phyloP scores from a whole-genome alignment of 2,888 invertebrate genomes.

The Thecophora atra region DNA sequence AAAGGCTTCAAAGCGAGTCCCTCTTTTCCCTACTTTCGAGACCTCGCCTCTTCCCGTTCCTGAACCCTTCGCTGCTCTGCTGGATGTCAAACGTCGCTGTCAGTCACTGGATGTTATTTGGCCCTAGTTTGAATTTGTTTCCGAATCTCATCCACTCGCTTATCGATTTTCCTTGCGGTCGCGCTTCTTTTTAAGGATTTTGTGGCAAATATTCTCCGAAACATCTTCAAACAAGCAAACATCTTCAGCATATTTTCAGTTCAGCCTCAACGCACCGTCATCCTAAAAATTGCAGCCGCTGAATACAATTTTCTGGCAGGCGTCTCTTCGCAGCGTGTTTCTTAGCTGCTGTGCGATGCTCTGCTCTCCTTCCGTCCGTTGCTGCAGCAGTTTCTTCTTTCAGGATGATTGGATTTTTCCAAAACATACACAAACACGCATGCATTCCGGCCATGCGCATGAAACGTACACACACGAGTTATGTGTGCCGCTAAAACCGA shows the following conservation, averaged over 20 bases:
- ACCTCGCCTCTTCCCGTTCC: too few relatives aligned
- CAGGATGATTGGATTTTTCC: constrained; percentile 20
- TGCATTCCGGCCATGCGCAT: too few relatives aligned
- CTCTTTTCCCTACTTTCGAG: too few relatives aligned
- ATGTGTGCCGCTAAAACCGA: too few relatives aligned
- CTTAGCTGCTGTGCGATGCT: constrained; percentile 6
- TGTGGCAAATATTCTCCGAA: constrained; percentile 3
- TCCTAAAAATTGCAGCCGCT: constrained; percentile 32
- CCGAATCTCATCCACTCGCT: too few relatives aligned
- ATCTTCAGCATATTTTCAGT: constrained; percentile 21
- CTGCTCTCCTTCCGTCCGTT: neutral
- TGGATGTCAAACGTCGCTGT: too few relatives aligned
- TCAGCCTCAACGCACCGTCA: neutral
- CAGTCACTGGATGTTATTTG: too few relatives aligned
- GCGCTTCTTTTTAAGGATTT: neutral
- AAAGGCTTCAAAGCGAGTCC: too few relatives aligned
- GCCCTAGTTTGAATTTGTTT: too few relatives aligned
- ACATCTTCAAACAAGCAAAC: constrained; percentile 21
- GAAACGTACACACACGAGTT: too few relatives aligned
- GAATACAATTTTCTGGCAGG: constrained; percentile 32
- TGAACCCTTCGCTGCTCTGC: neutral
- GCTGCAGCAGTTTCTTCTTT: neutral
- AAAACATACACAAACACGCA: neutral
- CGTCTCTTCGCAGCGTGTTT: constrained; percentile 4
- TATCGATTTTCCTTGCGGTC: too few relatives aligned